Evolutionary conservation across 1,140 invertebrate genomes (phyloP).

Genomic region (Chrysopa pallens): DNA sequence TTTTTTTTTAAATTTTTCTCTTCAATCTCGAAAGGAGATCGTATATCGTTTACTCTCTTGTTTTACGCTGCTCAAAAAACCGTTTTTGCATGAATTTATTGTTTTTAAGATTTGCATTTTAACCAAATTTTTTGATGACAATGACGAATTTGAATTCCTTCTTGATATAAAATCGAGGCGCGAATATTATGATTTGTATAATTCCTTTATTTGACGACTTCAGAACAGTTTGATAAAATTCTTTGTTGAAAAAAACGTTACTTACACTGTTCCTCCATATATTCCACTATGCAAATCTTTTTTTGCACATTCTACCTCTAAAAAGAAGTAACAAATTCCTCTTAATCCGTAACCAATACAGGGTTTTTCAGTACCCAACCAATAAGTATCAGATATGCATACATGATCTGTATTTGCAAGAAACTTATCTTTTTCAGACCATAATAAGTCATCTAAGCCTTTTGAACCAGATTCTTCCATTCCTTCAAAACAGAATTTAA

Average conservation of each 20-base stretch:
- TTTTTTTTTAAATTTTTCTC: too few species aligned
- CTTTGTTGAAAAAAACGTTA: constrained; percentile 19
- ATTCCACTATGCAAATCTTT: constrained; percentile 94
- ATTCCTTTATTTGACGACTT: neutral
- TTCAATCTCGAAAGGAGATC: too few species aligned
- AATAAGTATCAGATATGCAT: constrained; percentile 98
- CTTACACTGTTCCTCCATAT: constrained; percentile 77
- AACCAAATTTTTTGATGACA: too few species aligned
- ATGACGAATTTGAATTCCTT: too few species aligned
- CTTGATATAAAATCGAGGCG: too few species aligned
- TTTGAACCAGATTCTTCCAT: constrained; percentile 98
- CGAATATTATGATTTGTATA: constrained; percentile 1
- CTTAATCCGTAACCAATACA: constrained; percentile 94
- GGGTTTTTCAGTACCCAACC: constrained; percentile 90
- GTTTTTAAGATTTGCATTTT: too few species aligned
- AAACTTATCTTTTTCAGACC: constrained; percentile 56
- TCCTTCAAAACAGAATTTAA: constrained; percentile 95
- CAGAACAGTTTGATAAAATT: neutral
- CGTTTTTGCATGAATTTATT: too few species aligned
- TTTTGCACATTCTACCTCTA: constrained; percentile 74
- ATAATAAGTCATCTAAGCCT: constrained; percentile 77
- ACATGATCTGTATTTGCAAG: constrained; percentile 79
- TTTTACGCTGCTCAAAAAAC: too few species aligned
- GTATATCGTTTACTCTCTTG: too few species aligned
- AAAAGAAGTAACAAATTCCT: constrained; percentile 81